Evolutionary conservation across 2,797 vertebrate species (phyloP), one percentile per base, ranked within the genome.

Genomic region (Threskiornis aethiopicus): DNA sequence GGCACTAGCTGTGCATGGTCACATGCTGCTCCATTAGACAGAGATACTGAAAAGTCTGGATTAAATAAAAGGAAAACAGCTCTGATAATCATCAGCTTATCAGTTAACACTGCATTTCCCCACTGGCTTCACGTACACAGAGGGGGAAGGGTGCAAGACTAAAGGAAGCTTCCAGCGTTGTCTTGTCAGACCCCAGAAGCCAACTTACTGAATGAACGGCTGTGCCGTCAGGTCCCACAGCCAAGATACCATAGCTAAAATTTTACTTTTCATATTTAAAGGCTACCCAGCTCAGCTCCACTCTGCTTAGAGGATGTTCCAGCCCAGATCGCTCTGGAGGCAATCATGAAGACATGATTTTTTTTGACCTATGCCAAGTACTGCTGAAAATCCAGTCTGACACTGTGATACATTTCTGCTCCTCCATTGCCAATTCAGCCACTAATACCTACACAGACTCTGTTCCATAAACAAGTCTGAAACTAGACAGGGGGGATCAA

Each of bases 391-490:
- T 39, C 87, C 79, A 46, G 28, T 17, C 76, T 87, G 94, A 91
- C 46, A 46, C 58, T 28, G 51, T 20, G 89, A 86, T 46, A 86
- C 41, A 87, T 97, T 92, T 93, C 73, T 95, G 41, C 52, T 87
- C 57, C 69, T 94, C 84, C 75, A 58, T 37, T 89, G 75, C 84
- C 87, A 91, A 78, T 80, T 92, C 93, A 91, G 73, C 39, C 22
- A 62, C 81, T 91, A 96, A 95, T 93, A 95, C 89, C 92, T 87
- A 78, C 54, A 81, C 49, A 92, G 90, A 81, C 90, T 78, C 67
- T 76, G 69, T 80, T 96, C 93, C 90, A 94, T 92, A 97, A 97
- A 97, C 93, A 93, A 96, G 92, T 94, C 95, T 95, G 88, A 93
- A 93, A 89, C 61, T 75, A 92, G 96, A 96, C 95, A 94, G 82